Conservation (phyloP, 2,797 vertebrate species). For the Enteromius trimaculatus region DNA sequence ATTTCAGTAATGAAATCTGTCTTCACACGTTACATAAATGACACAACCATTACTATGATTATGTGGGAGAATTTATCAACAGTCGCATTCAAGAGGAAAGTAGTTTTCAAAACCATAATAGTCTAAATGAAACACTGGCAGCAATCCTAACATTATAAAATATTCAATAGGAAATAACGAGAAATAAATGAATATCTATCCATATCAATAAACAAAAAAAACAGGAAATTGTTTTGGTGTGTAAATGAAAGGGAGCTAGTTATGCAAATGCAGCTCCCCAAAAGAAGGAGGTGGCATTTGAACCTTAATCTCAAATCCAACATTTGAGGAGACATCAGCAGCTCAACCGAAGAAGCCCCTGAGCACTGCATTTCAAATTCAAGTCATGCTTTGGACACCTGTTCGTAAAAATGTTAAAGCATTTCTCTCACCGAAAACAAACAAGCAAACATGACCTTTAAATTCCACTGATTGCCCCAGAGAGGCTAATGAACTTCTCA, state of each 20-base stretch:
- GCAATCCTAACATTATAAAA: conserved; percentile 51
- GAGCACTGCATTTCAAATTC: conserved; percentile 56
- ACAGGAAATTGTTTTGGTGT: conserved; percentile 51
- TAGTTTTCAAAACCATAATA: conserved; percentile 32
- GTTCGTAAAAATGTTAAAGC: conserved; percentile 61
- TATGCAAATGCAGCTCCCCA: conserved; percentile 61
- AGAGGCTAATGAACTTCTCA: conserved; percentile 80
- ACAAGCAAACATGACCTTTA: conserved; percentile 80
- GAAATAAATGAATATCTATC: conserved; percentile 34
- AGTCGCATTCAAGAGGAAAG: conserved; percentile 23
- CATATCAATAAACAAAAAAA: conserved; percentile 45
- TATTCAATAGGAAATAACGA: conserved; percentile 42
- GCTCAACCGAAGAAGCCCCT: conserved; percentile 52
- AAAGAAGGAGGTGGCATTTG: conserved; percentile 57
- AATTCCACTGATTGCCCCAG: conserved; percentile 75
- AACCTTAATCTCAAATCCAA: conserved; percentile 57
- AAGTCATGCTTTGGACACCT: conserved; percentile 60
- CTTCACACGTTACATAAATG: not conserved
- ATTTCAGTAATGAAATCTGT: conserved; percentile 7
- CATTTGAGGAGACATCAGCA: conserved; percentile 51
- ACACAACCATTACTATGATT: conserved; percentile 18
- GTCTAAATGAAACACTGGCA: conserved; percentile 39
- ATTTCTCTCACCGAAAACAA: conserved; percentile 63
- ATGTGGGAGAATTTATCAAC: conserved; percentile 19
- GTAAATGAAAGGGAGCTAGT: conserved; percentile 57